Evolutionary conservation across 1,140 invertebrate genomes (phyloP), one percentile per base, ranked within the genome.

Genomic region (Coenobita brevimanus): DNA sequence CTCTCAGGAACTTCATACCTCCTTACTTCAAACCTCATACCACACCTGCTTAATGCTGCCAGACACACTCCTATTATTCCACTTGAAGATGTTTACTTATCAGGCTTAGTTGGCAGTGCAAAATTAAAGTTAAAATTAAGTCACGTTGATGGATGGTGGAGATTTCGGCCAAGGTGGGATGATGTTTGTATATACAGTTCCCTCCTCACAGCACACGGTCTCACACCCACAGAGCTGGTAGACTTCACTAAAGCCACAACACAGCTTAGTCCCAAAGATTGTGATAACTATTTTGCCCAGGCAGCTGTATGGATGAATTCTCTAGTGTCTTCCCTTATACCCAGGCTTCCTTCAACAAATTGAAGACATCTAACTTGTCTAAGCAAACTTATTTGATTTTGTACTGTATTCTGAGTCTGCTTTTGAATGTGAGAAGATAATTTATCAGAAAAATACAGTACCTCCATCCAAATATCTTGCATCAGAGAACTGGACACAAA

Each of bases 71-170:
- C 91, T 15, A 91, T 92, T 75, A 92, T 93, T 88, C 91, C 91
- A 90, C 54, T 93, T 67, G 93, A 93, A 87, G 93, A 94, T 88
- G 93, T 93, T 13, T 94, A 92, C 90, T 91, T 94, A 13, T 93
- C 93, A 10, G 93, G 93, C 10, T 91, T 93, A 33, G 86, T 91
- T 78, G 90, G 50, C 0, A 64, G 62, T 8, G 38, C 75, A 24
- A 36, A 54, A 27, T 15, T 88, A 10, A 88, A 88, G 33, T 27
- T 88, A n/a, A 73, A 64, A 27, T 15, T 82, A 15, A 88, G 62
- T 24, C 69, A 88, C 10, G 15, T 88, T 6, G 67, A 82, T 1
- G 86, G 86, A 6, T 82, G 79, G 69, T 64, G 43, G 15, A 62
- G 43, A 2, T 88, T 88, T 36, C 69, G 86, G 36, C 86, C 86